Percentiles rank a stretch among this genome's conserved stretches.
phyloP scores from a whole-genome alignment of 2,797 vertebrate genomes.

The Pteropus rufus region DNA sequence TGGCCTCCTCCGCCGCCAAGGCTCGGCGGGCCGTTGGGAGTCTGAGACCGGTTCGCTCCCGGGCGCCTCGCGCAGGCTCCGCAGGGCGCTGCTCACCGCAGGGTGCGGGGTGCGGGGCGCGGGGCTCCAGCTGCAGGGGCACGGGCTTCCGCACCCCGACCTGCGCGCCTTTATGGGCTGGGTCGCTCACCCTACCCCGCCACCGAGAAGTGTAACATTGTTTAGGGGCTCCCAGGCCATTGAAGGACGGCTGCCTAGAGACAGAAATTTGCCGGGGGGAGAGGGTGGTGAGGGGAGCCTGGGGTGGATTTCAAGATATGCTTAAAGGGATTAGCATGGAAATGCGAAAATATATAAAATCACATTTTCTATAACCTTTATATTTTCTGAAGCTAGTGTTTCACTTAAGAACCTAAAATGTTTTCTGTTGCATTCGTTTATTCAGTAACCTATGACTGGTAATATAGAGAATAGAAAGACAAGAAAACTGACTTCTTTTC shows the following conservation, averaged over 20 bases:
- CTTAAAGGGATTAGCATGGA: not conserved
- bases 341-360: not conserved
- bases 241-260: not conserved
- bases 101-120: accelerated
- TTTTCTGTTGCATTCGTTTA: not conserved
- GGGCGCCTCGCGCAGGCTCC: not conserved
- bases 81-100: not conserved
- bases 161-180: accelerated
- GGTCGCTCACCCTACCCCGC: not conserved
- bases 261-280: not conserved
- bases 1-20: not conserved
- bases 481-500: not conserved
- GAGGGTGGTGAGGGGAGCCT: too few species aligned
- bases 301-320: not conserved
- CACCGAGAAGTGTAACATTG: not conserved
- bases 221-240: not conserved
- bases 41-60: not conserved
- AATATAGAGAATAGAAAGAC: not conserved
- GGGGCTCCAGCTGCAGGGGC: accelerated
- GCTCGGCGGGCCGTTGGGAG: slow-evolving; percentile 33
- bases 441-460: not conserved
- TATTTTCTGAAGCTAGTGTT: not conserved
- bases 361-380: not conserved
- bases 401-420: not conserved
- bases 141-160: too few species aligned